Base-by-base conservation (phyloP, 2,797 vertebrate genomes). In the Etheostoma perlongum region DNA sequence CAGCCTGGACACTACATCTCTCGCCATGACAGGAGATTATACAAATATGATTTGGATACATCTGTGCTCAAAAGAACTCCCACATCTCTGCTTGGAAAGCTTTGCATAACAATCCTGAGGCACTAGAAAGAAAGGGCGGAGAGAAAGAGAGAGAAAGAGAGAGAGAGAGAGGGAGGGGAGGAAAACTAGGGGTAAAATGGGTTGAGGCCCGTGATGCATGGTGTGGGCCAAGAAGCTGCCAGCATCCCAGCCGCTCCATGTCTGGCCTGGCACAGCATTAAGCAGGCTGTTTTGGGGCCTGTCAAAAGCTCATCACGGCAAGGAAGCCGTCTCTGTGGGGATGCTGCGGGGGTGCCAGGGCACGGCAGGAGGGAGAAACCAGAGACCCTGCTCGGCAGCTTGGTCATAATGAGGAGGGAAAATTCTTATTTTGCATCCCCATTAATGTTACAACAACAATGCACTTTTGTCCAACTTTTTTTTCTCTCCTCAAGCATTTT, bases 141-240 rank as follows among this genome's bases (percentile, higher is more conserved):
- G 79, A 25, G 25, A 25, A 4, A 25, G 25, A 25, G 25, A 25
- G 25, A 25, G 25, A 25, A 4, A 25, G 25, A 25, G 25, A 25
- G 74, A 51, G 60, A 65, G 83, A 76, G 68, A 67, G 58, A 52
- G 82, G 49, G 76, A 60, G 78, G 9, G 60, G 51, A 62, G 67
- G 69, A 42, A 64, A 49, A 69, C 72, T 81, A 77, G 85, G 89
- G 86, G 87, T 82, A 76, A 90, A 90, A 85, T 87, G 87, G 91
- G 84, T 86, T 85, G 92, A 89, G 90, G 92, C 92, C 92, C 88
- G 75, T 78, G 88, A 92, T 92, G 84, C 84, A 58, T 76, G 79
- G 74, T 69, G 81, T 69, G 82, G 89, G 95, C 95, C 95, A 96
- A 95, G 93, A 95, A 96, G 94, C 95, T 96, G 95, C 95, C 95